A percentile compares a stretch with the other conserved stretches of the same genome.
These are phyloP conservation scores for Marisa cornuarietis DNA, from an alignment of 1,140 invertebrate genomes.

Conservation along the genomic window DNA sequence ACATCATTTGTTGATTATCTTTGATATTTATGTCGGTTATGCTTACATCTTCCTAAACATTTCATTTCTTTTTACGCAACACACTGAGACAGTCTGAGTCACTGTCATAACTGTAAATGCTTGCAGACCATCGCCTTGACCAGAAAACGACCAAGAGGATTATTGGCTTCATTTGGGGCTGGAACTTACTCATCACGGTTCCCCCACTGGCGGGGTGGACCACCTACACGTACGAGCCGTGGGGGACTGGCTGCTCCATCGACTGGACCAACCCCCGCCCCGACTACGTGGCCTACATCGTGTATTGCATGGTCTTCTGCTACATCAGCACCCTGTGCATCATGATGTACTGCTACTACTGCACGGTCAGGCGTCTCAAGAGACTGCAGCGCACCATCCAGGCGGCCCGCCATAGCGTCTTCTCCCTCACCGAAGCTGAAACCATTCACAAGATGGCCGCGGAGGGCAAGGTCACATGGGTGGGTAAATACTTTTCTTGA, in stretches of 20 bases:
- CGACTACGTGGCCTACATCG: constrained; percentile 19
- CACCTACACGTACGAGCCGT: constrained; percentile 54
- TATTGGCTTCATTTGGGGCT: constrained; percentile 19
- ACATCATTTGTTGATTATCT: not conserved
- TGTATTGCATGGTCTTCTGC: constrained; percentile 6
- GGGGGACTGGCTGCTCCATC: constrained; percentile 56
- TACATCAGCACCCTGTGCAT: not conserved
- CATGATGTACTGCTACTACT: constrained; percentile 7
- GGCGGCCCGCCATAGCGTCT: not conserved
- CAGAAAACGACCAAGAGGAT: not conserved
- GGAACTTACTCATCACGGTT: constrained; percentile 26
- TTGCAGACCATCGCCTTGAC: constrained; percentile 30
- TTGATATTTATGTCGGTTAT: not conserved
- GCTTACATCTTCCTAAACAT: not conserved
- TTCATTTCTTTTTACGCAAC: too few relatives aligned
- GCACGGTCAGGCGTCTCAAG: not conserved
- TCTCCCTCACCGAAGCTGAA: not conserved
- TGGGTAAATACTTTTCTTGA: not conserved
- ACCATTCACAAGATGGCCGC: not conserved
- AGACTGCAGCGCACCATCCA: constrained; percentile 2
- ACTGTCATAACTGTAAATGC: not conserved
- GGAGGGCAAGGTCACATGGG: not conserved
- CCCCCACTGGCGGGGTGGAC: constrained; percentile 48
- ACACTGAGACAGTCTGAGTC: too few relatives aligned
- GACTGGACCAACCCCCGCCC: constrained; percentile 38